Evolutionary conservation across 2,113 vertebrate species (phyloP), one percentile per base, ranked within the genome.

Genomic region (Xiphophorus couchianus): DNA sequence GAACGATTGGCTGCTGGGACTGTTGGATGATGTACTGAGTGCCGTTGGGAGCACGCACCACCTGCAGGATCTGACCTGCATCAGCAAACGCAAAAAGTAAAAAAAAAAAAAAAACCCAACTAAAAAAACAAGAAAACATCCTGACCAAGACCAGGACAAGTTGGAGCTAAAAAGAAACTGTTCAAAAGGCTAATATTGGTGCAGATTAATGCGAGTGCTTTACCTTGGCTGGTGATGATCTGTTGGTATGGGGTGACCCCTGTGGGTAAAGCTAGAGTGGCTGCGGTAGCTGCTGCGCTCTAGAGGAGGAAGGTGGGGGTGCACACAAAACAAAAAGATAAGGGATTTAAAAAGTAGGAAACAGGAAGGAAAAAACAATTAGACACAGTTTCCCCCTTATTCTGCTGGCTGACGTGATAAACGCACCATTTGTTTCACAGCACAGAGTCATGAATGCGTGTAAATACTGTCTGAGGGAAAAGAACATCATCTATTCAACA

Each of bases 281-380:
- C 97, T 72, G 97, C 96, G 9, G 97, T 96, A n/a, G 98, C 97
- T 88, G 98, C 97, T 87, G 98, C 97, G 93, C 97, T 99, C 98
- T 99, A 91, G 82, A 90, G 93, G 54, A 77, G 67, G 60, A 82
- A 66, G 62, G 66, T 15, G 85, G 80, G 85, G 88, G 7, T 8
- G 51, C 7, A 22, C 7, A 54, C 44, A 48, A 48, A 17, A 48
- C 44, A 15, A 48, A 48, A 48, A 6, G 17, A 48, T 15, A 15
- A 4, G 13, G 17, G 44, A 48, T 19, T 48, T 48, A 48, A 48
- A 48, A 48, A 17, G 44, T 17, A 48, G 44, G 0, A 48, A 48
- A 48, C 39, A 14, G 39, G 44, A 48, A 48, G 44, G 14, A 2
- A 15, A 58, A 58, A 48, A n/a, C 9, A n/a, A n/a, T 25, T 22